Evolutionary conservation across 2,888 invertebrate species (phyloP).

Genomic region (Stratiomys singularior): DNA sequence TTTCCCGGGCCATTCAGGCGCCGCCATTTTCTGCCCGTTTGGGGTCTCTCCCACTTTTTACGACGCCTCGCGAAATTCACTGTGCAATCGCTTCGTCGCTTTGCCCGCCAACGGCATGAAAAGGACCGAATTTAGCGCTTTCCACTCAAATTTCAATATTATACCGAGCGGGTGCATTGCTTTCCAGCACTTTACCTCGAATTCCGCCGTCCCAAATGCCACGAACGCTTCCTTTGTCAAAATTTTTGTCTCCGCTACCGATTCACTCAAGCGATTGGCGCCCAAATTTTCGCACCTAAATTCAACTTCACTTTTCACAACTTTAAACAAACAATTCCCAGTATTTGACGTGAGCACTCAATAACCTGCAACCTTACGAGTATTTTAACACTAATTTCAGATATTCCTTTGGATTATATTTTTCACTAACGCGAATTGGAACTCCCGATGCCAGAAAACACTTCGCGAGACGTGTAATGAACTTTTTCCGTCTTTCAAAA

Average conservation of each 20-base stretch:
- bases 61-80: conserved; percentile 25
- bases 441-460: conserved; percentile 23
- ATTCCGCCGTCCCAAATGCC: background rate
- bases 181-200: conserved; percentile 20
- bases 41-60: background rate
- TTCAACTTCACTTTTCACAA: background rate
- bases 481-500: conserved; percentile 50
- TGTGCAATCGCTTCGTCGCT: background rate
- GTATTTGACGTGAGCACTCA: background rate
- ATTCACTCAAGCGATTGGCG: conserved; percentile 34
- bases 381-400: background rate
- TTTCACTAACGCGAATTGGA: conserved; percentile 14
- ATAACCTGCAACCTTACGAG: background rate
- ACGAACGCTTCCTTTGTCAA: background rate
- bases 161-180: conserved; percentile 42
- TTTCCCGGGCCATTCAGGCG: background rate
- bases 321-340: background rate
- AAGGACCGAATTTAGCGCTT: background rate
- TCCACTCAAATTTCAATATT: conserved; percentile 25
- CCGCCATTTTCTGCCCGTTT: background rate
- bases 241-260: background rate
- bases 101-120: conserved; percentile 1
- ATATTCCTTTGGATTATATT: background rate
- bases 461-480: conserved; percentile 31
- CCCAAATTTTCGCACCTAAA: background rate